phyloP scores from a whole-genome alignment of 2,113 vertebrate species.

The Dendrocopos noguchii region DNA sequence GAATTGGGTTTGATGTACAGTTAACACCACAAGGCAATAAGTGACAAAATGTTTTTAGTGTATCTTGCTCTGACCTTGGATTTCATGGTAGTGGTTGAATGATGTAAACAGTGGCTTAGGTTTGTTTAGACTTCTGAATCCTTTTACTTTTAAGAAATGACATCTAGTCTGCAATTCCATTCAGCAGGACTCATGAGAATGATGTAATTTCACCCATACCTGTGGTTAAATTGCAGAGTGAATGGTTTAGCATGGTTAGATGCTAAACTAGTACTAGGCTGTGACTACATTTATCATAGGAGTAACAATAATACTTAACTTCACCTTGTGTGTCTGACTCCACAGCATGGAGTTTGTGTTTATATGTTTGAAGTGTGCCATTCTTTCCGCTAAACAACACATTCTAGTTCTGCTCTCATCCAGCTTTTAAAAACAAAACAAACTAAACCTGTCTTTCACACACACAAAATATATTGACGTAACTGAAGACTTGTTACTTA shows the following conservation, averaged over 20 bases:
- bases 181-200: not conserved
- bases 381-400: not conserved
- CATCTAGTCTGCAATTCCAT: not conserved
- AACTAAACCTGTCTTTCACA: not conserved
- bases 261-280: not conserved
- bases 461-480: not conserved
- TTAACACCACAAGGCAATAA: not conserved
- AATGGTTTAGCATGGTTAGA: not conserved
- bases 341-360: not conserved
- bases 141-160: not conserved
- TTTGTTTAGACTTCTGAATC: conserved; percentile 4
- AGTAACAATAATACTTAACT: not conserved
- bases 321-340: not conserved
- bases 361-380: not conserved
- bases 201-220: not conserved
- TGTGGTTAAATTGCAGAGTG: not conserved
- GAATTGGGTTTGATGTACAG: not conserved
- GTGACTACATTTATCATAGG: not conserved
- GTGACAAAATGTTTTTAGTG: not conserved
- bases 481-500: not conserved
- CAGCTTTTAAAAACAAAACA: not conserved
- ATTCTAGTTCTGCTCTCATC: not conserved
- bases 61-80: not conserved
- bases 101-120: conserved; percentile 7
- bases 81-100: not conserved